Base-by-base conservation (phyloP, 2,888 invertebrate species). In the Eretmocerus hayati region DNA sequence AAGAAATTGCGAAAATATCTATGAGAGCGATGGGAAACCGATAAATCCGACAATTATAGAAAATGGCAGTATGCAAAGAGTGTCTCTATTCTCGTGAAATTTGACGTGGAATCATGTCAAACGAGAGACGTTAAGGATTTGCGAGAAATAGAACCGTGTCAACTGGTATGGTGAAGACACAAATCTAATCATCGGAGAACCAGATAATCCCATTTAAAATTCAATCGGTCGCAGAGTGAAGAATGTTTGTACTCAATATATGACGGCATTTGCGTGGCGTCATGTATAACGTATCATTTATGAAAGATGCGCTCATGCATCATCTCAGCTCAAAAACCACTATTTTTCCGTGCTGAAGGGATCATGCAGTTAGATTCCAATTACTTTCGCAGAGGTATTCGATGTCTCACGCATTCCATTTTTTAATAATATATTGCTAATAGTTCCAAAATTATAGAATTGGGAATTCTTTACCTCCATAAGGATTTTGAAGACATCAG, bases 211-310 rank as follows among this genome's bases (percentile, higher is more conserved):
- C n/a, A n/a, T n/a, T n/a, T n/a, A n/a, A n/a, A n/a, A n/a, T n/a
- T n/a, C n/a, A n/a, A n/a, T n/a, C n/a, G n/a, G n/a, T 5, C 39
- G 31, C 31, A 64, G 64, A 58, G 59, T 19, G 59, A 58, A 21
- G 19, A 45, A 5, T 58, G 62, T 38, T 52, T 50, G n/a, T 33
- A 49, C 5, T 52, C 60, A 2, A 53, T 59, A 8, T 65, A 59
- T 44, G 51, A 48, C 9, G 48, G 55, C 6, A 26, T 43, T 4
- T 63, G 63, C 63, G 41, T 53, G 4, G 42, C 52, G 4, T 52
- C 45, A 9, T 44, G 47, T n/a, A n/a, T 11, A 49, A 59, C 9
- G 51, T 36, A 20, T 26, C 47, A 2, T 38, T 58, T 9, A 54
- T 46, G 42, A 47, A 52, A 5, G 56, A 52, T 4, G 26, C 62